Percentiles rank a stretch among this genome's conserved stretches.
phyloP scores from a whole-genome alignment of 37 sponge, comb jelly and placozoan species.

The Geodia barretti region DNA sequence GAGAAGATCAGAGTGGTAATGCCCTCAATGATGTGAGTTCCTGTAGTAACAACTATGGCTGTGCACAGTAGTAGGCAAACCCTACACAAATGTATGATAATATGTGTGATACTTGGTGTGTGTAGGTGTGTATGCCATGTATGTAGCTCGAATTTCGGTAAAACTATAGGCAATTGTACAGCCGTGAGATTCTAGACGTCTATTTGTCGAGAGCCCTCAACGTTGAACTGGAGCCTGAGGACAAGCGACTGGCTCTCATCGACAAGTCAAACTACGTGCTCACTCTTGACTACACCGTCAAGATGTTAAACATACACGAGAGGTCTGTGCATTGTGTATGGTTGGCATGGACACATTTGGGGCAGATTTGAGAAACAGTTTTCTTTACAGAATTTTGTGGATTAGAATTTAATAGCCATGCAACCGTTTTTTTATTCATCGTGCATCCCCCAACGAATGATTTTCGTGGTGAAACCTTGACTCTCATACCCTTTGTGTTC shows the following conservation, averaged over 20 bases:
- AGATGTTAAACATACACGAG: slow-evolving; percentile 80
- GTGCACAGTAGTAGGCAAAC: neutral
- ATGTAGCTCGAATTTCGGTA: no score
- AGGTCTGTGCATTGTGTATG: no score
- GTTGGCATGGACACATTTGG: no score
- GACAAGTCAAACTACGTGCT: slow-evolving; percentile 87
- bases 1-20: slow-evolving; percentile 66
- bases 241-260: slow-evolving; percentile 50
- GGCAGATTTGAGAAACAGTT: no score
- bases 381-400: no score
- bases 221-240: slow-evolving; percentile 54
- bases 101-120: no score
- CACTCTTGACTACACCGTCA: slow-evolving; percentile 87
- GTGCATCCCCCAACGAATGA: no score
- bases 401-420: no score
- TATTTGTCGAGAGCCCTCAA: slow-evolving; percentile 73
- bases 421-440: no score
- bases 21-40: slow-evolving; percentile 56
- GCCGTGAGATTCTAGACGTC: slow-evolving; percentile 61
- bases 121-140: neutral
- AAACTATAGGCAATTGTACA: slow-evolving; percentile 42
- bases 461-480: no score
- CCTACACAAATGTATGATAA: neutral
- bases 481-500: no score
- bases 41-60: neutral